These are phyloP conservation scores for Cyanocitta stelleri DNA, from an alignment of 2,113 vertebrate genomes.

Conservation along the genomic window DNA sequence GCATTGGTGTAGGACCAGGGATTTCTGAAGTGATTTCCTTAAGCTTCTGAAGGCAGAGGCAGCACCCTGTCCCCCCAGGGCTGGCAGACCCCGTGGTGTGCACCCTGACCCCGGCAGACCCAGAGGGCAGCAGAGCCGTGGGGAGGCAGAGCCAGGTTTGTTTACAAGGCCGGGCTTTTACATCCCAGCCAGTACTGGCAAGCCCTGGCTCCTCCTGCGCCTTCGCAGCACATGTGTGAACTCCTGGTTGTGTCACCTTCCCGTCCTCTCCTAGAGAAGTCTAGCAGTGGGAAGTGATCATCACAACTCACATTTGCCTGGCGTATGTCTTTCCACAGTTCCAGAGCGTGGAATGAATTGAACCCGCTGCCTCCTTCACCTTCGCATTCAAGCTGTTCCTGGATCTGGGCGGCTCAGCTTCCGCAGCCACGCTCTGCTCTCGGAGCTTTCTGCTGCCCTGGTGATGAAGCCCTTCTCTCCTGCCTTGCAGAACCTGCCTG, in stretches of 20 bases:
- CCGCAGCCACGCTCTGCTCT: neutral
- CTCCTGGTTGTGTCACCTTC: constrained; percentile 32
- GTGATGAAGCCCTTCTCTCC: neutral
- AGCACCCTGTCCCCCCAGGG: fast-evolving
- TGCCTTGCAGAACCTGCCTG: neutral
- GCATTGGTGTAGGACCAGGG: fast-evolving
- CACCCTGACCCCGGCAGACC: neutral
- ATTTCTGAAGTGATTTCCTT: neutral
- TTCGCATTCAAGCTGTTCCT: neutral
- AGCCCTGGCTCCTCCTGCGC: neutral
- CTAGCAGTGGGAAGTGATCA: constrained; percentile 46
- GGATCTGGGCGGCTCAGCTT: neutral
- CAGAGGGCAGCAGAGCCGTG: neutral
- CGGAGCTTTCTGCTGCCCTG: neutral
- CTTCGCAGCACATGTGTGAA: constrained; percentile 12
- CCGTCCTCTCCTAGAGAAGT: neutral
- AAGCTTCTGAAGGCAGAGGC: neutral
- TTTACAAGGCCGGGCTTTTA: neutral
- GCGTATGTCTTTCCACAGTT: constrained; percentile 34
- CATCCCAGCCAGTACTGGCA: neutral
- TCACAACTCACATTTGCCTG: neutral
- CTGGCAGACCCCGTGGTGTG: neutral
- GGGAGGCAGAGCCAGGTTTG: neutral
- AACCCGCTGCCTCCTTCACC: neutral
- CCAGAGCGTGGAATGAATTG: neutral